Base-by-base conservation (phyloP, 2,888 invertebrate species). In the Drosophila demipolita region DNA sequence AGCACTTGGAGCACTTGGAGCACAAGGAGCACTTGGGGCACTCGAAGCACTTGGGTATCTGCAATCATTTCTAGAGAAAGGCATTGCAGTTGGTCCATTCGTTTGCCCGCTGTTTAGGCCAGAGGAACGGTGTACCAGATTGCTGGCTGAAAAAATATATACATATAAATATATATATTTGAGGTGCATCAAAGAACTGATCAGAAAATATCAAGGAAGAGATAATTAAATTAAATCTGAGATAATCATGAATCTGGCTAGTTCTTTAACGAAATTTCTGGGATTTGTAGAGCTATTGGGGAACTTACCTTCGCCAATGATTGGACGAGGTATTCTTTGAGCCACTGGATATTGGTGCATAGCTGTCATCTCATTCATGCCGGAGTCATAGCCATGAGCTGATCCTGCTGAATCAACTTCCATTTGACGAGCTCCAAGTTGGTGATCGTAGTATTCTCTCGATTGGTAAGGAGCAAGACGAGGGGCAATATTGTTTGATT, bases 281-380 rank as follows among this genome's bases (percentile, higher is more conserved):
- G 2, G 4, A 15, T 8, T 23, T 23, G 20, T 4, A 3, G 45
- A 45, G 2, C 45, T 8, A 1, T 26, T 36, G 6, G 17, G 11
- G 6, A 2, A 38, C 38, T 55, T 7, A 55, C 55, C 26, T 12
- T 11, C 11, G n/a, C 17, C 1, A 15, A 12, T 20, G 15, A 2
- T 5, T 12, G 33, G 1, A 3, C 2, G 23, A 12, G 36, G 17
- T 12, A 26, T n/a, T 49, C 65, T 59, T 7, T 72, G 72, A 1
- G 20, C 45, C 20, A 45, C 8, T 45, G 23, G 20, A 2, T 15
- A 23, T 23, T 23, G 20, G 45, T 42, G 54, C n/a, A 42, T n/a
- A 3, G 1, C 11, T 20, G 26, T 33, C 2, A 20, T 38, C 2
- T 42, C 50, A 7, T 73, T 35, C 55, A 66, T 60, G 2, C 60